A percentile compares a stretch with the other conserved stretches of the same genome.
These are phyloP conservation scores for Sebastes paucispinis DNA, from an alignment of 2,797 vertebrate genomes.

Conservation along the genomic window DNA sequence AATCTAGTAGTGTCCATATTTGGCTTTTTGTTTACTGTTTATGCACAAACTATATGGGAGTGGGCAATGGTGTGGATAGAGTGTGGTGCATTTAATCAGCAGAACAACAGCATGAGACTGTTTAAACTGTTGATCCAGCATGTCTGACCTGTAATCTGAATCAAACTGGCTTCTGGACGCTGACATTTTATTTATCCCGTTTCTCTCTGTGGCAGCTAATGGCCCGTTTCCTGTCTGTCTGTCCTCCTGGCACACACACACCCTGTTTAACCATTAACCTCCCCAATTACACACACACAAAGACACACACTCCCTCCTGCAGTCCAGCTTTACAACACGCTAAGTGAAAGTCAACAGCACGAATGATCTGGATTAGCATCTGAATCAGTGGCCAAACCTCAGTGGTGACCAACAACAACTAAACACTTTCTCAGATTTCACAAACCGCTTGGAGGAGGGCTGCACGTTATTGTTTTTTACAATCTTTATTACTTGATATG, in stretches of 20 bases:
- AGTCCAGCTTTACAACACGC: background rate
- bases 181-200: slow-evolving; percentile 25
- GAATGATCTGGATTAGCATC: slow-evolving; percentile 34
- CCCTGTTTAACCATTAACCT: slow-evolving; percentile 67
- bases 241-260: slow-evolving; percentile 25
- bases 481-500: background rate
- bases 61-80: background rate
- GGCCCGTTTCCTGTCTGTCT: slow-evolving; percentile 61
- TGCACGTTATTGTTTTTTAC: background rate
- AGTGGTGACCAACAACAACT: background rate
- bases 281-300: slow-evolving; percentile 9
- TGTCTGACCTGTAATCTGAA: slow-evolving; percentile 2
- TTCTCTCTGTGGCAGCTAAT: slow-evolving; percentile 54
- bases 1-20: too few relatives aligned
- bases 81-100: background rate
- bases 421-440: background rate
- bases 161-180: slow-evolving; percentile 4
- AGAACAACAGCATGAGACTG: background rate
- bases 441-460: background rate
- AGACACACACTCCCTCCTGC: slow-evolving; percentile 1
- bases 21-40: too few relatives aligned
- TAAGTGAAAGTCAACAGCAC: slow-evolving; percentile 52
- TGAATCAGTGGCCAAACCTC: slow-evolving; percentile 14
- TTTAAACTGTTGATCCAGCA: background rate
- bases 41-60: background rate